phyloP scores from a whole-genome alignment of 53 echinoderm and acorn worm genomes.

The Zoroaster sp. region DNA sequence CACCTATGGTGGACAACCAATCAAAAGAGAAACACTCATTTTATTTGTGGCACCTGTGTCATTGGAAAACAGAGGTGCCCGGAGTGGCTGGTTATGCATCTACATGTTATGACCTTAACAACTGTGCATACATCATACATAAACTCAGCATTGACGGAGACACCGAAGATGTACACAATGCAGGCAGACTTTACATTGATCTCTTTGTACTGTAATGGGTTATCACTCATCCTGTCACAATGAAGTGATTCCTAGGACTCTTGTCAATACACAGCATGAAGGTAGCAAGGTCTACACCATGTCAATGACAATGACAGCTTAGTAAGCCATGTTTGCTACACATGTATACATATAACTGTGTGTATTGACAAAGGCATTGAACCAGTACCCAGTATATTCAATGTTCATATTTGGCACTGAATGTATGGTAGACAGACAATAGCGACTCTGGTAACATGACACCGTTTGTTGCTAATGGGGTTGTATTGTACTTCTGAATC shows the following conservation, averaged over 20 bases:
- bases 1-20: too few species aligned
- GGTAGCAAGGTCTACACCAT: not conserved
- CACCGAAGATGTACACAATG: not conserved
- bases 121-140: too few species aligned
- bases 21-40: too few species aligned
- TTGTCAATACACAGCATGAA: not conserved
- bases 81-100: too few species aligned
- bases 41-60: too few species aligned
- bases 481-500: constrained; percentile 31
- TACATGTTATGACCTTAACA: too few species aligned
- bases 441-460: constrained; percentile 16
- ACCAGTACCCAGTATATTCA: not conserved
- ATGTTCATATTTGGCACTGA: constrained; percentile 16
- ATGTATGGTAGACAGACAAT: constrained; percentile 15
- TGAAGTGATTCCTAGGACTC: not conserved
- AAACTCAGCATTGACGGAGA: too few species aligned
- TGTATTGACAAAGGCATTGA: constrained; percentile 31
- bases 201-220: not conserved
- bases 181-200: not conserved
- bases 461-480: constrained; percentile 23
- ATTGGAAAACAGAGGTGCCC: too few species aligned
- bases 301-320: constrained; percentile 21
- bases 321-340: constrained; percentile 7
- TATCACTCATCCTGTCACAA: not conserved
- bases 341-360: constrained; percentile 4